A percentile compares a stretch with the other conserved stretches of the same genome.
Conservation (phyloP, 2,113 vertebrate genomes). For the Cyanoliseus patagonus region DNA sequence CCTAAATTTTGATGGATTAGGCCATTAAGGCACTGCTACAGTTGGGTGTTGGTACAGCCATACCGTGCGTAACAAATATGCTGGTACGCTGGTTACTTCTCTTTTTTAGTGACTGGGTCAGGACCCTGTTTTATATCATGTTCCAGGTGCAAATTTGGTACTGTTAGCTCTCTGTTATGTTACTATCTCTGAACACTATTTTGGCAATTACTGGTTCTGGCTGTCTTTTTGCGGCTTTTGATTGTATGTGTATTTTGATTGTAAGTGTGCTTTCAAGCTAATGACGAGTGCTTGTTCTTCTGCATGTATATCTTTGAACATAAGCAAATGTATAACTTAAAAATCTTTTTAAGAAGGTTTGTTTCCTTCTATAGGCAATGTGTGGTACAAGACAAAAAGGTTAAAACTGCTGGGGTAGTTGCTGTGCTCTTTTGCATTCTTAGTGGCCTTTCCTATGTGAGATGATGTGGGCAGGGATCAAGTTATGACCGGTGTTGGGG, state of each 20-base stretch:
- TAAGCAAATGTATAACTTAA: background rate
- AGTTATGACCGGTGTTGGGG: background rate
- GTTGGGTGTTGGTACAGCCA: background rate
- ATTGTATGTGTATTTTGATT: background rate
- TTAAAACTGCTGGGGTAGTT: rapidly evolving
- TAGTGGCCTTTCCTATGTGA: background rate
- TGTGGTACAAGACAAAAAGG: background rate
- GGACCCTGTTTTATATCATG: background rate
- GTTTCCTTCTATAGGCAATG: background rate
- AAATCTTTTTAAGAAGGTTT: background rate
- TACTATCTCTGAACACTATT: background rate
- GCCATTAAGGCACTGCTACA: background rate
- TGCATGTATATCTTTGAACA: background rate
- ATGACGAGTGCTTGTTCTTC: background rate
- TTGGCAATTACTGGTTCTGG: background rate
- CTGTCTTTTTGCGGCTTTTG: background rate
- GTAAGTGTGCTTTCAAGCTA: background rate
- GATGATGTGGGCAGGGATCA: background rate
- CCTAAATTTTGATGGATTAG: background rate
- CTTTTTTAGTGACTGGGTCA: background rate
- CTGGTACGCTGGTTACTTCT: background rate
- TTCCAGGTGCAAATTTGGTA: background rate
- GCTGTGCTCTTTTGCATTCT: background rate
- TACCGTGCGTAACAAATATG: background rate
- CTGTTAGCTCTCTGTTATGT: background rate